These are phyloP conservation scores for Melanostoma mellinum DNA, from an alignment of 2,888 invertebrate genomes.

Conservation along the genomic window DNA sequence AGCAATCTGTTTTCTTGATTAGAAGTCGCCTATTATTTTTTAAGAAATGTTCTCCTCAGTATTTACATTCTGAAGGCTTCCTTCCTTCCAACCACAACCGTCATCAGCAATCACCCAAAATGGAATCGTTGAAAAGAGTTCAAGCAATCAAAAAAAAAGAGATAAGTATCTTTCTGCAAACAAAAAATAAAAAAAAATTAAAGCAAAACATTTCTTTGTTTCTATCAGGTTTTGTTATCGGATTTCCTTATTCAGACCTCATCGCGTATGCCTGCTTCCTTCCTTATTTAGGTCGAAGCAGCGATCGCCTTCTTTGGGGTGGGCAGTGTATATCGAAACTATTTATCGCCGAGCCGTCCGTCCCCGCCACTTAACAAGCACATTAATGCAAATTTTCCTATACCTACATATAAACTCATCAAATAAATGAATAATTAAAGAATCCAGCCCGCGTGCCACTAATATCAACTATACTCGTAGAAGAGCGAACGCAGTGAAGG, in stretches of 20 bases:
- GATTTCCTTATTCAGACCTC: slow-evolving; percentile 70
- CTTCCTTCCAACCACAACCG: slow-evolving; percentile 1
- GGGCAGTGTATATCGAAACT: slow-evolving; percentile 63
- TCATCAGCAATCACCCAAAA: slow-evolving; percentile 28
- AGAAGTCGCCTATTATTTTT: no score
- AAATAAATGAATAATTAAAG: slow-evolving; percentile 65
- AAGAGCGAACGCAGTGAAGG: slow-evolving; percentile 5
- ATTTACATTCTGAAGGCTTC: slow-evolving; percentile 52
- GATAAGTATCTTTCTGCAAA: background rate
- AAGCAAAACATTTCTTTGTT: slow-evolving; percentile 56
- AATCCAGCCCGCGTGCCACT: slow-evolving; percentile 53
- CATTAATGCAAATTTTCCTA: slow-evolving; percentile 51
- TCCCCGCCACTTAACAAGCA: slow-evolving; percentile 48
- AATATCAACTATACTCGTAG: slow-evolving; percentile 42
- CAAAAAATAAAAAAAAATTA: slow-evolving; percentile 6
- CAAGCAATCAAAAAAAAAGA: slow-evolving; percentile 12
- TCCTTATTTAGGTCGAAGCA: slow-evolving; percentile 70
- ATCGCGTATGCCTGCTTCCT: slow-evolving; percentile 66
- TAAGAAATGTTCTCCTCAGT: slow-evolving; percentile 19
- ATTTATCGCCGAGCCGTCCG: slow-evolving; percentile 60
- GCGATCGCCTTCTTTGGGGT: slow-evolving; percentile 69
- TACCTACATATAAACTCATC: slow-evolving; percentile 43
- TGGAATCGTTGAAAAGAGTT: slow-evolving; percentile 25
- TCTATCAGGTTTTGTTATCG: slow-evolving; percentile 66
- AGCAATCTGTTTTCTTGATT: background rate